Conservation (phyloP, 2,113 vertebrate genomes). For the Platycercus adscitus region DNA sequence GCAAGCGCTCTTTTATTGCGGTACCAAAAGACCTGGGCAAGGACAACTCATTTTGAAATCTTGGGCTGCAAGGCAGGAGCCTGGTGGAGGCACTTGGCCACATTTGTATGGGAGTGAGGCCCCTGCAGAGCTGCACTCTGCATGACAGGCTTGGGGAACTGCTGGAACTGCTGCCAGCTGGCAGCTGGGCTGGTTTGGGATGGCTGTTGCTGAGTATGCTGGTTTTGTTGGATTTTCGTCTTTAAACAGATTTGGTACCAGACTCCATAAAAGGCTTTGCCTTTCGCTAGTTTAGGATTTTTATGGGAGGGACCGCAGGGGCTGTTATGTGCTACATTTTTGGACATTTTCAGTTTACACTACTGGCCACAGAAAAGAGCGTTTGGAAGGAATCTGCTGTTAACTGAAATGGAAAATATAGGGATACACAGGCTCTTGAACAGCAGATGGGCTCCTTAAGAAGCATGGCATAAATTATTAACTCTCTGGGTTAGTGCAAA, state of each 20-base stretch:
- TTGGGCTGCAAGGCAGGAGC: background rate
- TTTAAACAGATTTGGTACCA: background rate
- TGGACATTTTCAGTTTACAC: background rate
- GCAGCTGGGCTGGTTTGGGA: background rate
- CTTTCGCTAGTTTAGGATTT: background rate
- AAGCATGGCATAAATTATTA: background rate
- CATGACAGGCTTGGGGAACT: rapidly evolving
- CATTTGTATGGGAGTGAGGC: rapidly evolving
- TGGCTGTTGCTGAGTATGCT: background rate
- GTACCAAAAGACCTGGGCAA: background rate
- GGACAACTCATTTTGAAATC: background rate
- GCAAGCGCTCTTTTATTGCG: background rate
- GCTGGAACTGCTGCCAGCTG: background rate
- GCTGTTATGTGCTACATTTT: background rate
- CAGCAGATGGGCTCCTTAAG: background rate
- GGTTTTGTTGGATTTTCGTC: background rate
- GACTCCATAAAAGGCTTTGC: background rate
- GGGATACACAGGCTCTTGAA: background rate
- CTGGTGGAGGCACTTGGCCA: background rate
- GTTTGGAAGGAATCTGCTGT: background rate
- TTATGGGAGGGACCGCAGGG: background rate
- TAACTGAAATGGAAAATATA: background rate
- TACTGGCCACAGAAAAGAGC: background rate
- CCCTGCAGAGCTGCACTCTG: background rate
- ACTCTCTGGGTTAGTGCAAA: background rate